phyloP scores from a whole-genome alignment of 2,113 vertebrate genomes.

The Pseudopodoces humilis region DNA sequence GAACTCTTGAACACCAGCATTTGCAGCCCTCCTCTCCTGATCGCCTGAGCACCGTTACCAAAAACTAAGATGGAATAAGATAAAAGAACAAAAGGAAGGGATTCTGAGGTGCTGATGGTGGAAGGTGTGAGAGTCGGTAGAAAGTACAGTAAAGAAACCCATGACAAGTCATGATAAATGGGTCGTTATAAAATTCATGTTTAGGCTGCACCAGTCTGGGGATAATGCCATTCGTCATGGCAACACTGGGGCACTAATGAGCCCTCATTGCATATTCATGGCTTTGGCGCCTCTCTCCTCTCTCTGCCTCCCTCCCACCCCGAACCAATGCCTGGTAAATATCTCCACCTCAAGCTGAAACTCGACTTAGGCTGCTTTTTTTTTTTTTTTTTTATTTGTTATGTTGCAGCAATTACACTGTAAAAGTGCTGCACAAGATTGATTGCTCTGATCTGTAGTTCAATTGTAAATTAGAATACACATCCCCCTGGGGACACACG shows the following conservation, averaged over 20 bases:
- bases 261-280: constrained; percentile 87
- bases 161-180: constrained; percentile 87
- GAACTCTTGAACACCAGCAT: background rate
- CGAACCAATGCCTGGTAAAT: constrained; percentile 74
- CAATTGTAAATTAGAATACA: constrained; percentile 99
- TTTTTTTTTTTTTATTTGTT: constrained; percentile 82
- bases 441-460: constrained; percentile 99
- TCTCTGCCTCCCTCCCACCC: constrained; percentile 66
- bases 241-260: constrained; percentile 83
- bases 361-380: constrained; percentile 79
- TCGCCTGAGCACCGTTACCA: background rate
- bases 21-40: background rate
- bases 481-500: constrained; percentile 90
- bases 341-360: constrained; percentile 74
- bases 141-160: constrained; percentile 69
- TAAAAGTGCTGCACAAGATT: constrained; percentile 93
- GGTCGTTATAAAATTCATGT: constrained; percentile 88
- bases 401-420: constrained; percentile 93
- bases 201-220: constrained; percentile 81
- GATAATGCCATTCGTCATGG: constrained; percentile 86
- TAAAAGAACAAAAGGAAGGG: constrained; percentile 49
- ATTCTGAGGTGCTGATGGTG: constrained; percentile 34
- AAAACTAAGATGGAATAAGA: background rate
- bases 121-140: constrained; percentile 69
- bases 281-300: constrained; percentile 48